Conservation (phyloP, 2,797 vertebrate species). For the Darevskia nairensis region DNA sequence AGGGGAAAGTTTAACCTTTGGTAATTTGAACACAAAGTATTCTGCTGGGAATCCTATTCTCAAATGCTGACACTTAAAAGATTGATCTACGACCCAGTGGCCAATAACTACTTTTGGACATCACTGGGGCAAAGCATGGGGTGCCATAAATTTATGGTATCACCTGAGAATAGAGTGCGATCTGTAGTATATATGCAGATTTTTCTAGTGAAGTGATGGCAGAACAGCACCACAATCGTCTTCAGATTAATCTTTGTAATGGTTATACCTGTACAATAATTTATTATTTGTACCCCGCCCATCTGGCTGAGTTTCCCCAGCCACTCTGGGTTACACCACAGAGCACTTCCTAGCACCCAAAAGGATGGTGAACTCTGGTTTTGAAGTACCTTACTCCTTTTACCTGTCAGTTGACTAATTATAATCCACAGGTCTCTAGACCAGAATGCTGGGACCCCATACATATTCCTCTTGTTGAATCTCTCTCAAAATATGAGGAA, state of each 20-base stretch:
- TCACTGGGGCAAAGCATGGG: neutral
- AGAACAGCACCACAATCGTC: neutral
- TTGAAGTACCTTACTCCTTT: neutral
- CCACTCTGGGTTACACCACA: neutral
- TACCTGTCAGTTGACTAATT: neutral
- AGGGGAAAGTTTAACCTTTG: neutral
- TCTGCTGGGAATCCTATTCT: neutral
- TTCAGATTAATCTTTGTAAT: neutral
- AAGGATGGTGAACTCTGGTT: neutral
- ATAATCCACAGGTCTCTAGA: neutral
- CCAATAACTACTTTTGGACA: neutral
- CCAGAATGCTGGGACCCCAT: neutral
- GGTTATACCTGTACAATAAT: neutral
- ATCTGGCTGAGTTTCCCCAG: too few relatives aligned
- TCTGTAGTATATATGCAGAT: too few relatives aligned
- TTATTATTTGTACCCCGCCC: too few relatives aligned
- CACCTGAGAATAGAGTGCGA: neutral
- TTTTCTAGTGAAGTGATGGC: neutral
- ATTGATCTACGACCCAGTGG: neutral
- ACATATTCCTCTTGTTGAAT: too few relatives aligned
- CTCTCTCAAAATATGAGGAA: too few relatives aligned
- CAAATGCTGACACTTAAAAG: neutral
- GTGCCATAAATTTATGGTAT: neutral
- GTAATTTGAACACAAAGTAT: neutral
- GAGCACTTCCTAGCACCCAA: neutral